These are phyloP conservation scores for Gonioctena quinquepunctata DNA, from an alignment of 1,140 invertebrate genomes.

Conservation along the genomic window DNA sequence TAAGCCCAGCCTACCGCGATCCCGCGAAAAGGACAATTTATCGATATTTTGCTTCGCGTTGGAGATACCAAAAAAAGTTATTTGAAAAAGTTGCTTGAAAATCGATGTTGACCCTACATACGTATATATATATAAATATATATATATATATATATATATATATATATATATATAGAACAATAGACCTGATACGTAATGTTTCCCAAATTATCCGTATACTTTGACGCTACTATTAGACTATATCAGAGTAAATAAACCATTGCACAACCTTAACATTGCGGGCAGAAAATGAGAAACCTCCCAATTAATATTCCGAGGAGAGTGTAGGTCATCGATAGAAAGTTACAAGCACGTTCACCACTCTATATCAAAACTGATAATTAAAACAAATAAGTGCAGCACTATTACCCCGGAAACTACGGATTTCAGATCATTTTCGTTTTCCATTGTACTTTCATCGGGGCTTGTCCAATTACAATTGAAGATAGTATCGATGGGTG, in stretches of 20 bases:
- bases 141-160: too few relatives aligned
- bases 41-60: too few relatives aligned
- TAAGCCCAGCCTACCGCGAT: too few relatives aligned
- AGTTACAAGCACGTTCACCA: background rate
- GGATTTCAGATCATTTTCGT: background rate
- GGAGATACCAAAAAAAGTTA: too few relatives aligned
- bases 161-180: too few relatives aligned
- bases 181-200: too few relatives aligned
- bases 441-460: background rate
- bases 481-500: background rate
- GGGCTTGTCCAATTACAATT: background rate
- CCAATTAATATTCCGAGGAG: background rate
- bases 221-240: too few relatives aligned
- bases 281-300: background rate
- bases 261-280: background rate
- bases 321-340: background rate
- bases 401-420: background rate
- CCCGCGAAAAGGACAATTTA: too few relatives aligned
- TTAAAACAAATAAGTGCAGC: background rate
- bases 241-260: background rate
- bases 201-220: too few relatives aligned
- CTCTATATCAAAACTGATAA: background rate
- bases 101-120: too few relatives aligned
- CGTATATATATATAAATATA: too few relatives aligned
- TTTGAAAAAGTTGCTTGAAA: too few relatives aligned